A percentile compares a stretch with the other conserved stretches of the same genome.
phyloP scores from a whole-genome alignment of 2,113 vertebrate genomes.

The Aptenodytes forsteri region DNA sequence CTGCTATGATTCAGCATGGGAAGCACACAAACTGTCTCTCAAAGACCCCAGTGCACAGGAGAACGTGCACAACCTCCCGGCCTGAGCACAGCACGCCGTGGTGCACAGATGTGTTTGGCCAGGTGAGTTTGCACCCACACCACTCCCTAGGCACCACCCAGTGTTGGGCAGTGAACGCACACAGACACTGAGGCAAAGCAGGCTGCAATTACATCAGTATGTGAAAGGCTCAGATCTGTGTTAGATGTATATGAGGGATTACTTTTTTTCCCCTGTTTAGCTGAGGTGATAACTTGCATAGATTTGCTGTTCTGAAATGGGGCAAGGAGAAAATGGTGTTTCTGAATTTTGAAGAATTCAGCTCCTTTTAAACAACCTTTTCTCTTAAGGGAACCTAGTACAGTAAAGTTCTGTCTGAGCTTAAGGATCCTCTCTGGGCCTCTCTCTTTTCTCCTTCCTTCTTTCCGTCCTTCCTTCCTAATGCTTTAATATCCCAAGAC shows the following conservation, averaged over 20 bases:
- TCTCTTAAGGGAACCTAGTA: neutral
- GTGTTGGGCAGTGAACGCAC: rapidly evolving
- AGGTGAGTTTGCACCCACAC: neutral
- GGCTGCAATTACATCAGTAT: neutral
- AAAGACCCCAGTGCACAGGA: neutral
- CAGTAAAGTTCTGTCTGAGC: neutral
- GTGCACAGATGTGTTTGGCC: neutral
- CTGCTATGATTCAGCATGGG: neutral
- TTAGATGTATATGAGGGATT: neutral
- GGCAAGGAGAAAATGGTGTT: neutral
- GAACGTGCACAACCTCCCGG: neutral
- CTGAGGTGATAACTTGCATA: neutral
- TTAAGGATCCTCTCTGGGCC: neutral
- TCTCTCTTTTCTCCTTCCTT: neutral
- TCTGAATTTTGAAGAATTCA: neutral
- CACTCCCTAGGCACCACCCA: neutral
- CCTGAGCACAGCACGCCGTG: rapidly evolving
- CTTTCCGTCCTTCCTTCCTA: neutral
- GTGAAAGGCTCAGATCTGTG: neutral
- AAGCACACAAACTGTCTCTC: neutral
- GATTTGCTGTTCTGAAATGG: neutral
- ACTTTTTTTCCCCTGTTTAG: neutral
- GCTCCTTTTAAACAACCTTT: neutral
- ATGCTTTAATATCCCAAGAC: neutral
- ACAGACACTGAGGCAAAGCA: neutral